Evolutionary conservation across 1,140 invertebrate species (phyloP).

Genomic region (Scaptodrosophila lebanonensis): DNA sequence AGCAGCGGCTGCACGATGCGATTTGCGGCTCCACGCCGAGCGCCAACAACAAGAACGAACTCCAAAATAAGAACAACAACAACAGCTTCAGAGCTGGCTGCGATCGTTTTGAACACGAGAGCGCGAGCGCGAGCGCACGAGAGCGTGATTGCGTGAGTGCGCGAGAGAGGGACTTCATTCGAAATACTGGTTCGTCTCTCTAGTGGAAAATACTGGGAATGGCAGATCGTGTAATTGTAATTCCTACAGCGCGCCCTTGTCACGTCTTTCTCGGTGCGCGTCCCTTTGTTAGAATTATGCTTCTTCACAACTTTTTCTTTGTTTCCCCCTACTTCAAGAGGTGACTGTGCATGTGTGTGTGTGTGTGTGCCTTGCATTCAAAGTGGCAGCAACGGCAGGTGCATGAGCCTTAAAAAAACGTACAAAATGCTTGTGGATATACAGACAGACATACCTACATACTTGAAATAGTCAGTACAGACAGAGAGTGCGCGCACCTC

Average conservation of each 20-base stretch:
- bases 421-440: no score
- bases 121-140: not conserved
- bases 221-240: conserved; percentile 41
- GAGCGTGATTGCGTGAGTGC: not conserved
- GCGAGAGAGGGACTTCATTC: no score
- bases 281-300: conserved; percentile 4
- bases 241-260: conserved; percentile 44
- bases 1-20: not conserved
- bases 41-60: conserved; percentile 15
- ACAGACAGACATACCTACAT: no score
- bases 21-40: conserved; percentile 12
- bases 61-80: conserved; percentile 16
- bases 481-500: no score
- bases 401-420: no score
- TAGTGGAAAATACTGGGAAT: conserved; percentile 26
- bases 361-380: no score
- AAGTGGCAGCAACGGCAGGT: no score
- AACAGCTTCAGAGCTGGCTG: conserved; percentile 25
- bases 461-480: no score
- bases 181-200: conserved; percentile 32
- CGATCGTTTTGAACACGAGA: conserved; percentile 1
- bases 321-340: not conserved
- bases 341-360: no score
- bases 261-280: conserved; percentile 32
- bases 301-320: not conserved